Base-by-base conservation (phyloP, 37 sponge, comb jelly and placozoan species). In the Geodia barretti region DNA sequence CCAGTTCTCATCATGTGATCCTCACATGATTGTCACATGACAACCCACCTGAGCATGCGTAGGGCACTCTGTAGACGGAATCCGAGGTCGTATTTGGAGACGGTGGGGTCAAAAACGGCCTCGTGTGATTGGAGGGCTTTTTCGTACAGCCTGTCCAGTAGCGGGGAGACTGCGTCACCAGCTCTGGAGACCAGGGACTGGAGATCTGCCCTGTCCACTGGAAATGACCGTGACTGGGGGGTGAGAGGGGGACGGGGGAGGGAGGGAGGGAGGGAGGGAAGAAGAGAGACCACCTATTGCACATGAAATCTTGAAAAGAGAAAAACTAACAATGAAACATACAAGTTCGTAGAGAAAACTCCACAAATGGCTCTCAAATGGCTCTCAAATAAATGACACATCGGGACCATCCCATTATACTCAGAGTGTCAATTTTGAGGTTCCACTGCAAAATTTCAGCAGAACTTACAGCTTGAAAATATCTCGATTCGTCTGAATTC, bases 141-240 rank as follows among this genome's bases (percentile, higher is more conserved):
- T 73, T 84, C 77, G 32, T 84, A 92, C 41, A 92, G 72, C 64
- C 70, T 74, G 61, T 92, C 88, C 64, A 92, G 20, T 26, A 92
- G 80, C 1, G 88, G 84, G 14, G 60, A 1, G 23, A 92, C 66
- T 1, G 81, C 88, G n/a, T 83, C 85, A 0, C 36, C 47, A 26
- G 92, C 92, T 80, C 92, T 40, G n/a, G 25, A 30, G 38, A 92
- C 30, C n/a, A 87, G 20, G 2, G 59, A 26, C 64, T 84, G 77
- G 3, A 83, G 74, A 61, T 83, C 84, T 17, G 60, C 29, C 24
- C 21, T 42, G 43, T 83, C 64, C 59, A 92, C 79, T 5, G 83
- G 79, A 60, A 73, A 83, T 29, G 68, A 65, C 8, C 23, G 66
- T 3, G 72, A 72, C 89, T 88, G 74, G 73, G 43, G 43, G 73